Evolutionary conservation across 1,140 invertebrate genomes (phyloP).

Genomic region (Chymomyza costata): DNA sequence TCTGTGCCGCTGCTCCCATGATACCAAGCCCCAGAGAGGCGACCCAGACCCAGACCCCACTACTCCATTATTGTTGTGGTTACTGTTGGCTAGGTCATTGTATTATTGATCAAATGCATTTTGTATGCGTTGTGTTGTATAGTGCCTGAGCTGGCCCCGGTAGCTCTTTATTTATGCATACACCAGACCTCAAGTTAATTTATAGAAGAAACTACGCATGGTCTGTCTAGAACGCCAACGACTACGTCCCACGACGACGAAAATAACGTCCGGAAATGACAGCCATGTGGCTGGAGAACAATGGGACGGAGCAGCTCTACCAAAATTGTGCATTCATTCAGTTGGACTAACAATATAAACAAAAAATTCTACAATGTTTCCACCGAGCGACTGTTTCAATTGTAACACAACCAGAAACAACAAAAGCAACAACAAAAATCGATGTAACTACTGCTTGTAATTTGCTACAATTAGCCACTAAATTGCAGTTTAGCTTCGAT

Average conservation of each 20-base stretch:
- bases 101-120: slow-evolving; percentile 67
- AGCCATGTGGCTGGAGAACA: too few relatives aligned
- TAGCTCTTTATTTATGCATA: slow-evolving; percentile 40
- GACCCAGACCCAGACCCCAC: too few relatives aligned
- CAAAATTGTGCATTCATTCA: slow-evolving; percentile 32
- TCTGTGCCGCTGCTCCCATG: slow-evolving; percentile 10
- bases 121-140: slow-evolving; percentile 39
- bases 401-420: too few relatives aligned
- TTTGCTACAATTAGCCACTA: slow-evolving; percentile 57
- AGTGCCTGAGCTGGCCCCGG: too few relatives aligned
- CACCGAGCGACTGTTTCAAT: too few relatives aligned
- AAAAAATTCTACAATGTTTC: too few relatives aligned
- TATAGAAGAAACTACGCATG: slow-evolving; percentile 54
- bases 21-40: not conserved
- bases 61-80: not conserved
- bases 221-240: too few relatives aligned
- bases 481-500: slow-evolving; percentile 38
- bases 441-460: slow-evolving; percentile 49
- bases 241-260: slow-evolving; percentile 12
- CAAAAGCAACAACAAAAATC: slow-evolving; percentile 32
- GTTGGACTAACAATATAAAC: slow-evolving; percentile 22
- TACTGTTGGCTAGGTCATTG: slow-evolving; percentile 37
- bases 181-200: slow-evolving; percentile 32
- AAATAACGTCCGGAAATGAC: slow-evolving; percentile 61
- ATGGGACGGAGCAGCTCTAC: not conserved